Percentiles rank a stretch among this genome's conserved stretches.
These are phyloP conservation scores for Cephonodes hylas DNA, from an alignment of 2,888 invertebrate species.

Conservation along the genomic window DNA sequence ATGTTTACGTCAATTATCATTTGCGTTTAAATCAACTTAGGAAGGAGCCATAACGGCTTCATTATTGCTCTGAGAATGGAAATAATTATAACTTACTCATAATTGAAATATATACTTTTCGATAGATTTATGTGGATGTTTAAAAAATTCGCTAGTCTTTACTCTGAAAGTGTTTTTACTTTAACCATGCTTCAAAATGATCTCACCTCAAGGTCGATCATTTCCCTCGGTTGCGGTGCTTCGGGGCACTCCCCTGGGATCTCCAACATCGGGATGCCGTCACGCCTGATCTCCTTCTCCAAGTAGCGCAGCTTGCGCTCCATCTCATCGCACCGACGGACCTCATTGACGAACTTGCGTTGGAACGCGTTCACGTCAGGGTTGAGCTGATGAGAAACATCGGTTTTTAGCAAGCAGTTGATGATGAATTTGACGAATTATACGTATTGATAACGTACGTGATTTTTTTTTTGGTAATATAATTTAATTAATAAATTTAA, in stretches of 20 bases:
- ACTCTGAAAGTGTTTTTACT: background rate
- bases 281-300: slow-evolving; percentile 98
- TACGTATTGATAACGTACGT: too few species aligned
- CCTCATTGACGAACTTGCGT: slow-evolving; percentile 99
- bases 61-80: too few species aligned
- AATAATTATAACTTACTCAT: too few species aligned
- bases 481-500: background rate
- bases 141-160: background rate
- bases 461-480: too few species aligned
- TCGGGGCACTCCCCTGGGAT: slow-evolving; percentile 98
- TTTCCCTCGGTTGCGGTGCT: slow-evolving; percentile 99
- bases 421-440: background rate
- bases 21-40: too few species aligned
- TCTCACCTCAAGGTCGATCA: slow-evolving; percentile 98
- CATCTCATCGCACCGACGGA: slow-evolving; percentile 99
- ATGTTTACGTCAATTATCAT: too few species aligned
- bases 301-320: slow-evolving; percentile 97
- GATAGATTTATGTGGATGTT: too few species aligned
- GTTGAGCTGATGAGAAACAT: slow-evolving; percentile 86
- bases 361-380: slow-evolving; percentile 99
- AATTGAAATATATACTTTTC: too few species aligned
- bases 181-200: background rate
- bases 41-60: too few species aligned
- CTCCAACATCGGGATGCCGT: slow-evolving; percentile 98
- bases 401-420: background rate